phyloP scores from a whole-genome alignment of 2,797 vertebrate species.

The Chloroceryle inda region DNA sequence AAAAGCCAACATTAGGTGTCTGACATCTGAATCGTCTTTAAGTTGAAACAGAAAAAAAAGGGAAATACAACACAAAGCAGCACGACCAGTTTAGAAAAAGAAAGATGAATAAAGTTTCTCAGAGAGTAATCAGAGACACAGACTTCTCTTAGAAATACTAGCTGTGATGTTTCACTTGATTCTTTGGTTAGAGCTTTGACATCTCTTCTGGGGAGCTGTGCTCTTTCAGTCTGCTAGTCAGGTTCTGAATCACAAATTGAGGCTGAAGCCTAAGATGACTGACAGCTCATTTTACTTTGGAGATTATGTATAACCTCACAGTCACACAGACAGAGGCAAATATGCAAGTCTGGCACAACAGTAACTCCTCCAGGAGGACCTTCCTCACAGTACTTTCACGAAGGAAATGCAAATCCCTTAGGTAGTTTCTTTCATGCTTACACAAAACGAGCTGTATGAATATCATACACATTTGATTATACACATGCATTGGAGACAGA shows the following conservation, averaged over 20 bases:
- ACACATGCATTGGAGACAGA: background rate
- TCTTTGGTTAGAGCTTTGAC: conserved; percentile 14
- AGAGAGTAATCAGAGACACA: background rate
- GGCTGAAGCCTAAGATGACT: background rate
- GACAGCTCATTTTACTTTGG: background rate
- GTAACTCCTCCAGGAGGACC: background rate
- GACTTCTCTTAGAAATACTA: background rate
- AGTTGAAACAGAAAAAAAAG: background rate
- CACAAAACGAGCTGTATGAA: background rate
- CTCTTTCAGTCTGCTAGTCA: background rate
- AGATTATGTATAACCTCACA: background rate
- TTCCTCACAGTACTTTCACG: background rate
- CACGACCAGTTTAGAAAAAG: background rate
- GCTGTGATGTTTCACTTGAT: conserved; percentile 12
- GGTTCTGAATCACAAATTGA: background rate
- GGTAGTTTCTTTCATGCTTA: background rate
- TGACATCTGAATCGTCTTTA: background rate
- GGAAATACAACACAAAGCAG: background rate
- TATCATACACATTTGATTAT: background rate
- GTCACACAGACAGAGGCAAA: background rate
- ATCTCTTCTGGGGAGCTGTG: background rate
- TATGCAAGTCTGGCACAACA: rapidly evolving
- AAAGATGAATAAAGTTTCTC: background rate
- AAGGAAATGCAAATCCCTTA: background rate
- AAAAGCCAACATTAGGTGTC: background rate